Evolutionary conservation across 1,140 invertebrate genomes (phyloP).

Genomic region (Penaeus indicus): DNA sequence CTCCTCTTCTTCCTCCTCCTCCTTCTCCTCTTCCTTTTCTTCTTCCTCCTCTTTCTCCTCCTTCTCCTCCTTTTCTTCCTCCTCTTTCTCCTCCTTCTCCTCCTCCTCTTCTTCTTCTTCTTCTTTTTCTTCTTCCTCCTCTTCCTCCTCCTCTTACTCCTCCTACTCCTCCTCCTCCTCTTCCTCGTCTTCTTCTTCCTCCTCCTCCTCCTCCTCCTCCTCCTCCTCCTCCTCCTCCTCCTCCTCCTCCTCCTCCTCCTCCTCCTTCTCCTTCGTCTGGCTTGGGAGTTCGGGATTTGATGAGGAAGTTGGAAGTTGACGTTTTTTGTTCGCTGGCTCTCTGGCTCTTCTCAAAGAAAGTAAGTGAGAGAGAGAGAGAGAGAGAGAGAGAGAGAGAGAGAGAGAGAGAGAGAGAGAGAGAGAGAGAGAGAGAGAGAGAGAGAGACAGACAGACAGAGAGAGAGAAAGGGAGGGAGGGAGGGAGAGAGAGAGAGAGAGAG

Average conservation of each 20-base stretch:
- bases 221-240: background rate
- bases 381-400: too few species aligned
- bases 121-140: conserved; percentile 11
- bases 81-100: background rate
- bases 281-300: background rate
- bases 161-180: too few species aligned
- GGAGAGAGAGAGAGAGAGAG: too few species aligned
- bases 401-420: too few species aligned
- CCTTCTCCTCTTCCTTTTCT: background rate
- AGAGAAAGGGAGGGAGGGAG: too few species aligned
- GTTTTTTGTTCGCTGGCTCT: too few species aligned
- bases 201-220: too few species aligned
- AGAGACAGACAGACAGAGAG: background rate
- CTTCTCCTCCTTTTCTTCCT: background rate
- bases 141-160: too few species aligned
- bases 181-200: too few species aligned
- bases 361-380: too few species aligned
- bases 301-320: background rate
- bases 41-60: background rate
- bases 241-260: background rate
- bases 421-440: too few species aligned
- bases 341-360: too few species aligned
- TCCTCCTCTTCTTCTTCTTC: background rate
- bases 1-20: background rate
- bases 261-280: background rate